Evolutionary conservation across 2,888 invertebrate species (phyloP).

Genomic region (Mantis religiosa): DNA sequence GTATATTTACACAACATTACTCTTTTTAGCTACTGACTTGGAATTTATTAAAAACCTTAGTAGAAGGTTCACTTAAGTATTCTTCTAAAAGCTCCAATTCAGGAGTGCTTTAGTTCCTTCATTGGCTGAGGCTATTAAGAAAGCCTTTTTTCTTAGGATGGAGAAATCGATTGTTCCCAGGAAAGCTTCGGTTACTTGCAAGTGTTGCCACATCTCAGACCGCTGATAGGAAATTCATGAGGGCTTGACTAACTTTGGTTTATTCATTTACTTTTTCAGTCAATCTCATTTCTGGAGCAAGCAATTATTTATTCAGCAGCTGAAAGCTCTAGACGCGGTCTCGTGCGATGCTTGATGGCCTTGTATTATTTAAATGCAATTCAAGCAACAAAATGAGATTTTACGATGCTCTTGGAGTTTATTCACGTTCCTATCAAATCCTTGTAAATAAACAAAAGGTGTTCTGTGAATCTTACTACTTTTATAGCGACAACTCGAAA

Average conservation of each 20-base stretch:
- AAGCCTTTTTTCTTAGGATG: not conserved
- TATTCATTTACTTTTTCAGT: not conserved
- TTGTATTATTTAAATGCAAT: not conserved
- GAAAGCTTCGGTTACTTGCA: not conserved
- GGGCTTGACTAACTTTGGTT: not conserved
- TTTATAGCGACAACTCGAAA: not conserved
- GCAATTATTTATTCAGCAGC: not conserved
- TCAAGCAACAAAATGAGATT: not conserved
- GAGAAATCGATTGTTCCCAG: not conserved
- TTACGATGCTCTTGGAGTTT: not conserved
- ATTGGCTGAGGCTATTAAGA: no score
- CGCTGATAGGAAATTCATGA: not conserved
- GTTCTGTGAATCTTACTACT: not conserved
- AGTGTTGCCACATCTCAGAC: not conserved
- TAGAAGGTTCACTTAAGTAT: no score
- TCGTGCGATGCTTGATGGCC: not conserved
- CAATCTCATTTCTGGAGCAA: not conserved
- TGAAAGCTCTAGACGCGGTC: not conserved
- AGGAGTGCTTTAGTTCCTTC: no score
- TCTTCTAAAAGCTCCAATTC: no score
- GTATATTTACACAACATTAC: no score
- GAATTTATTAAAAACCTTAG: no score
- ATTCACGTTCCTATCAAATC: not conserved
- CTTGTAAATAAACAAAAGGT: not conserved
- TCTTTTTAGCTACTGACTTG: no score